These are phyloP conservation scores for Capromys pilorides DNA, from an alignment of 2,797 vertebrate genomes.

Conservation along the genomic window DNA sequence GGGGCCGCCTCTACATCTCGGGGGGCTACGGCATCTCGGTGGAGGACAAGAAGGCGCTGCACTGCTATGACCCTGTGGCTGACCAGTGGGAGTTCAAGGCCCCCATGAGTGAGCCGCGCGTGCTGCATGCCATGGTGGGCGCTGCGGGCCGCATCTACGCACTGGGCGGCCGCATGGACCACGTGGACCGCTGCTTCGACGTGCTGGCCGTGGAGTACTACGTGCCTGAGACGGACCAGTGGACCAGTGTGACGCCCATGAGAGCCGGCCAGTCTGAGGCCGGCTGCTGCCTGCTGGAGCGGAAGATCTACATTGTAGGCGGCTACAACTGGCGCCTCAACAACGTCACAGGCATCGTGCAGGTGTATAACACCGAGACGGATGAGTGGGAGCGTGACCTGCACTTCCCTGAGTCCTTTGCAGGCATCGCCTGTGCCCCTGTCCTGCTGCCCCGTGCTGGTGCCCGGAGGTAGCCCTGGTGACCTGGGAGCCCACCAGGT, in stretches of 20 bases:
- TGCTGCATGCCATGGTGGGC: conserved; percentile 95
- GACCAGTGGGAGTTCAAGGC: conserved; percentile 95
- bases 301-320: conserved; percentile 94
- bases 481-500: accelerated
- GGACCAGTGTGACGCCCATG: conserved; percentile 98
- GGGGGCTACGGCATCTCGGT: conserved; percentile 96
- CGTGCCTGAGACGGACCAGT: conserved; percentile 92
- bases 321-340: conserved; percentile 99
- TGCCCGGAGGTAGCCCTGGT: conserved; percentile 85
- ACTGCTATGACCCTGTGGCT: conserved; percentile 91
- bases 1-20: conserved; percentile 92
- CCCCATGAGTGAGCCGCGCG: conserved; percentile 96
- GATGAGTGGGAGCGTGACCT: conserved; percentile 98
- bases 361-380: conserved; percentile 96
- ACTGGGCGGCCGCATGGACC: conserved; percentile 97
- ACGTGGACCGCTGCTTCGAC: conserved; percentile 96
- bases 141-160: conserved; percentile 90
- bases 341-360: conserved; percentile 97
- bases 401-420: conserved; percentile 97
- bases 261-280: conserved; percentile 96
- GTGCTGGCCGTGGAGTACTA: conserved; percentile 97
- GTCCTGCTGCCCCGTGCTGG: conserved; percentile 92
- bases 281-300: conserved; percentile 93
- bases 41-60: conserved; percentile 96
- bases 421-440: conserved; percentile 93